Evolutionary conservation across 2,888 invertebrate genomes (phyloP), one percentile per base, ranked within the genome.

Genomic region (Drosophila ustulata): DNA sequence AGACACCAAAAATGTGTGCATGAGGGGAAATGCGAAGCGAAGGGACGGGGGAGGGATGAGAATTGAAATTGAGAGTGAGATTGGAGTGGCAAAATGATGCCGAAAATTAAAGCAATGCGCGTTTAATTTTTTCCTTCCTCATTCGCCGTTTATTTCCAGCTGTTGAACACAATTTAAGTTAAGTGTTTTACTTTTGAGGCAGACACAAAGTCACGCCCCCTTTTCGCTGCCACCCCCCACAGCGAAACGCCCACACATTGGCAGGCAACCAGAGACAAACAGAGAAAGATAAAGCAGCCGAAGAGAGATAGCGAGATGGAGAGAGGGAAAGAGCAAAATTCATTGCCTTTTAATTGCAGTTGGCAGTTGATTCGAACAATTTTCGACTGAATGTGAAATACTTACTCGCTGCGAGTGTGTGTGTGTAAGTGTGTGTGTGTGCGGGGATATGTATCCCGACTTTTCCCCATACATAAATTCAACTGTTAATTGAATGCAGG

Each of bases 311-410:
- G 41, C n/a, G 46, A 56, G 34, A 0, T 28, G 11, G 30, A 13
- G 34, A 37, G 25, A 30, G 43, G 43, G 45, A 62, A 59, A 43
- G 79, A 67, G 62, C 71, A 73, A 76, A 85, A 89, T 86, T 88
- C 87, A 88, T 89, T 80, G 87, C 83, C 83, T 88, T 88, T 89
- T 88, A 88, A 88, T 88, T 88, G 89, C 88, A 86, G 75, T 78
- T 85, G 89, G 85, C 85, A 89, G 82, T 71, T 74, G 69, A 84
- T 81, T 46, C 85, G 75, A 79, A 75, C 74, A 78, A 78, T 78
- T 78, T 75, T 75, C 66, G 53, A 65, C 64, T 70, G 62, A 68
- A 59, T 72, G 49, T 55, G 55, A 28, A 65, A 66, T 66, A 66
- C 58, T 58, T 66, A 66, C n/a, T 25, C 37, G 23, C 11, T 49